phyloP scores from a whole-genome alignment of 2,888 invertebrate genomes.

The Cosmorhoe ocellata region DNA sequence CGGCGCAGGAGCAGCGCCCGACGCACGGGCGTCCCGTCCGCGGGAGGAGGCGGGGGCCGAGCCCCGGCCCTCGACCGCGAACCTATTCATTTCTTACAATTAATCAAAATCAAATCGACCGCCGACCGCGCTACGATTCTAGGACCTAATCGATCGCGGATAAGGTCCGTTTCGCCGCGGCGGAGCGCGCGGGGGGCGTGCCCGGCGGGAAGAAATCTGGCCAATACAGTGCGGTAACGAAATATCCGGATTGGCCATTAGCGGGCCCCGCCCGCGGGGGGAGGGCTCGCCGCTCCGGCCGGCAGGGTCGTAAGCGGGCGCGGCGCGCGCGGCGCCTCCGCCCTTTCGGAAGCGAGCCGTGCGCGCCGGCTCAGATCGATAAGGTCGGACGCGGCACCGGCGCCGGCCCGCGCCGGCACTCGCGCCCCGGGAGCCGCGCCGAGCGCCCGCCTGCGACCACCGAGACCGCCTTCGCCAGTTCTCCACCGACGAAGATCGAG shows the following conservation, averaged over 20 bases:
- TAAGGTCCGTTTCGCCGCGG: slow-evolving; percentile 50
- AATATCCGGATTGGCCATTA: slow-evolving; percentile 84
- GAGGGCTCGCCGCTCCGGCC: slow-evolving; percentile 36
- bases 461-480: slow-evolving; percentile 42
- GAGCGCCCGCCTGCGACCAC: slow-evolving; percentile 74
- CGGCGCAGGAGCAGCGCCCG: no score
- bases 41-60: no score
- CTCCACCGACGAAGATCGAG: slow-evolving; percentile 44
- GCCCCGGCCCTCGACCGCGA: slow-evolving; percentile 40
- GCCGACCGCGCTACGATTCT: slow-evolving; percentile 41
- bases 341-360: slow-evolving; percentile 34
- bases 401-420: slow-evolving; percentile 66
- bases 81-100: slow-evolving; percentile 80
- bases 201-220: slow-evolving; percentile 79
- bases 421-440: slow-evolving; percentile 73
- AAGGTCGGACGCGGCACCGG: slow-evolving; percentile 48
- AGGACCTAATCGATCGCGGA: slow-evolving; percentile 40
- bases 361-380: slow-evolving; percentile 32
- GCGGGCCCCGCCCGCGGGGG: slow-evolving; percentile 73
- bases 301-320: slow-evolving; percentile 43
- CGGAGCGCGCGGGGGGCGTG: slow-evolving; percentile 64
- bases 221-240: slow-evolving; percentile 84
- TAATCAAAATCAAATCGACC: slow-evolving; percentile 81
- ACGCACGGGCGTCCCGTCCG: no score
- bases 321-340: slow-evolving; percentile 35